Conservation (phyloP, 2,797 vertebrate species). For the Odontamblyopus rebecca region DNA sequence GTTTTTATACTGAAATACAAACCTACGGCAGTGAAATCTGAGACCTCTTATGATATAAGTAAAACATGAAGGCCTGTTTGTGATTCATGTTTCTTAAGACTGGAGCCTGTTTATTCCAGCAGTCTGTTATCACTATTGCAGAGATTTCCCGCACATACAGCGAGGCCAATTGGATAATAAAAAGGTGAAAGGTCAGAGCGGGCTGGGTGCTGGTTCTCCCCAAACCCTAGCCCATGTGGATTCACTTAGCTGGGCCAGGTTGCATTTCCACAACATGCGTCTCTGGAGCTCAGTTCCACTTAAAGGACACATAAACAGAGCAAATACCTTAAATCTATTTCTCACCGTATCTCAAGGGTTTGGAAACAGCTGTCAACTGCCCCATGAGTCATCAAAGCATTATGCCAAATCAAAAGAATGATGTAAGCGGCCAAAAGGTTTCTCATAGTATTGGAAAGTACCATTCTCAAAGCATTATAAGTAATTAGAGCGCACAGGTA, state of each 20-base stretch:
- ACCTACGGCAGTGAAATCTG: not conserved
- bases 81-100: not conserved
- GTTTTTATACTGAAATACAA: not conserved
- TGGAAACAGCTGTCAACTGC: conserved; percentile 45
- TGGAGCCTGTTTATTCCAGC: not conserved
- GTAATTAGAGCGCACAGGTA: conserved; percentile 49
- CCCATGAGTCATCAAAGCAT: conserved; percentile 32
- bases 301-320: conserved; percentile 53
- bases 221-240: conserved; percentile 53
- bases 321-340: conserved; percentile 47
- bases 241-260: conserved; percentile 55
- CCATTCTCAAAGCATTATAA: conserved; percentile 32
- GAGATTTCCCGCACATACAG: conserved; percentile 11
- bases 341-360: conserved; percentile 19
- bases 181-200: conserved; percentile 40
- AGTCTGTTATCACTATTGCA: conserved; percentile 7
- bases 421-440: conserved; percentile 37
- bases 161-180: conserved; percentile 27
- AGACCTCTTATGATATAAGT: not conserved
- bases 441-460: conserved; percentile 28
- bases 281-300: conserved; percentile 48
- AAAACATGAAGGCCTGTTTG: not conserved
- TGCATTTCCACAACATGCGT: conserved; percentile 58
- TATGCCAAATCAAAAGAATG: conserved; percentile 40
- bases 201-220: conserved; percentile 19